phyloP scores from a whole-genome alignment of 2,113 vertebrate species.

The Seriola dumerili region DNA sequence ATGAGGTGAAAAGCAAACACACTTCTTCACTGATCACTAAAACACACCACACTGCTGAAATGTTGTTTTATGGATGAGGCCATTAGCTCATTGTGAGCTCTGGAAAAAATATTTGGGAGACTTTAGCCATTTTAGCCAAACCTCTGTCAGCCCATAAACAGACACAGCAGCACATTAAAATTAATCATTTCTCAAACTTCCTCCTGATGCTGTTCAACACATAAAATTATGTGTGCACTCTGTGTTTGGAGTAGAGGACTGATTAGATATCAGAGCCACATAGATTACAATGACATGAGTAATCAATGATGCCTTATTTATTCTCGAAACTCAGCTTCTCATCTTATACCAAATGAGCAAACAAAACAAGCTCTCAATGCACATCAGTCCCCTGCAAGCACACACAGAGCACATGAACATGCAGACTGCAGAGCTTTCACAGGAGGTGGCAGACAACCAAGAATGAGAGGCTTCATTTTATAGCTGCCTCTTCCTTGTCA shows the following conservation, averaged over 20 bases:
- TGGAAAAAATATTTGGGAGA: constrained; percentile 63
- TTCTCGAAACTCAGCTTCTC: constrained; percentile 58
- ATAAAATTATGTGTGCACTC: constrained; percentile 69
- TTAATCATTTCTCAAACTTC: constrained; percentile 53
- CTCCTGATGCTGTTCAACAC: constrained; percentile 73
- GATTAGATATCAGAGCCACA: constrained; percentile 77
- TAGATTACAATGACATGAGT: constrained; percentile 76
- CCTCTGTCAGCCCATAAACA: constrained; percentile 75
- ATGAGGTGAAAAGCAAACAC: constrained; percentile 40
- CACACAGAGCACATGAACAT: constrained; percentile 57
- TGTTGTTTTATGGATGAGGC: constrained; percentile 37
- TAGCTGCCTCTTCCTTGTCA: constrained; percentile 83
- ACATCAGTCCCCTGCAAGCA: constrained; percentile 56
- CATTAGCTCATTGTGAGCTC: constrained; percentile 37
- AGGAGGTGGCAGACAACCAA: constrained; percentile 73
- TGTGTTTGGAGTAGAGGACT: constrained; percentile 38
- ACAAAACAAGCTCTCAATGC: constrained; percentile 61
- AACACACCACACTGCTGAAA: constrained; percentile 23
- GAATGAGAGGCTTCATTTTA: constrained; percentile 80
- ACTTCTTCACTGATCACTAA: constrained; percentile 35
- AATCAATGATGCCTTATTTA: constrained; percentile 56
- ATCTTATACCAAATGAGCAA: constrained; percentile 64
- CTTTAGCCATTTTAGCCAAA: constrained; percentile 60
- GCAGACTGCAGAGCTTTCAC: constrained; percentile 68
- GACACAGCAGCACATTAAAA: constrained; percentile 74